phyloP scores from a whole-genome alignment of 1,140 invertebrate species.

The Odontomachus brunneus region DNA sequence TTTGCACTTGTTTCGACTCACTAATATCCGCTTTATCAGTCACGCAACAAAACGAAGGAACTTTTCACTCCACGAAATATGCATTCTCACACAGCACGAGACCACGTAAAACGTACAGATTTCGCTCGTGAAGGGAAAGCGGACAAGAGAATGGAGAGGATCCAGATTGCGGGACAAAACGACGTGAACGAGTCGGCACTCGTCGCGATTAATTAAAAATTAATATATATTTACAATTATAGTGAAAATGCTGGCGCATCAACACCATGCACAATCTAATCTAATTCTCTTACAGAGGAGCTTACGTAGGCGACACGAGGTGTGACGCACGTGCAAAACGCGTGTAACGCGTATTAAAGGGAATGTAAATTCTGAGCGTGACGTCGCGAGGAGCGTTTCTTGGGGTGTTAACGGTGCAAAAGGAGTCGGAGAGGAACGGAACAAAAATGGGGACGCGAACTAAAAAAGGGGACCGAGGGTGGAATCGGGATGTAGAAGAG shows the following conservation, averaged over 20 bases:
- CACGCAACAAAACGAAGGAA: not conserved
- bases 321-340: no score
- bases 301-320: no score
- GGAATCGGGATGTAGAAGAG: conserved; percentile 40
- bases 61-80: not conserved
- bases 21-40: not conserved
- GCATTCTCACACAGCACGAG: conserved; percentile 1
- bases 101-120: not conserved
- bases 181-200: conserved; percentile 73
- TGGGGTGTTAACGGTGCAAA: conserved; percentile 31
- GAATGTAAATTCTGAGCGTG: not conserved
- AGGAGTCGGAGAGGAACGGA: conserved; percentile 19
- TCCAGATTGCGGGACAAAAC: conserved; percentile 16
- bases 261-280: no score
- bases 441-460: conserved; percentile 7
- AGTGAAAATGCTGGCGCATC: not conserved
- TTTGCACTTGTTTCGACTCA: not conserved
- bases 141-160: not conserved
- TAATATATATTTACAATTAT: conserved; percentile 59
- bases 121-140: not conserved
- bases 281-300: no score
- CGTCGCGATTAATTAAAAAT: conserved; percentile 57
- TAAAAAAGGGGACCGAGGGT: conserved; percentile 34
- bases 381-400: conserved; percentile 22
- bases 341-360: no score